Conservation (phyloP, 1,140 invertebrate genomes). For the Zaprionus taronus region DNA sequence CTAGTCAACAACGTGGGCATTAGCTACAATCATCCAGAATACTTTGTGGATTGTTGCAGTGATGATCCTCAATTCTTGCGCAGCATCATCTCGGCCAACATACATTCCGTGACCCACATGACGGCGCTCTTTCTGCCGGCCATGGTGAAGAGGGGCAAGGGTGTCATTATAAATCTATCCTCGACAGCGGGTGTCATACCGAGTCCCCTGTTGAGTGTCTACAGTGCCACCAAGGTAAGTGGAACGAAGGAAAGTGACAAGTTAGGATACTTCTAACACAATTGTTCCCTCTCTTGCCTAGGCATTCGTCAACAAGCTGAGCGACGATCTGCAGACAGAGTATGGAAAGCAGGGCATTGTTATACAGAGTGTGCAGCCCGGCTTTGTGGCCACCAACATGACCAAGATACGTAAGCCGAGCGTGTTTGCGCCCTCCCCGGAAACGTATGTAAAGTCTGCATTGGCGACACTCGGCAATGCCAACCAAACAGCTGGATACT, state of each 20-base stretch:
- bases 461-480: conserved; percentile 91
- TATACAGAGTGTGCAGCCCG: conserved; percentile 93
- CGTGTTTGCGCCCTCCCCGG: conserved; percentile 91
- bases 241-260: neutral
- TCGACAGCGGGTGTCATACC: conserved; percentile 93
- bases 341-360: conserved; percentile 91
- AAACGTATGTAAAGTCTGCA: conserved; percentile 91
- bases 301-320: conserved; percentile 95
- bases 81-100: conserved; percentile 90
- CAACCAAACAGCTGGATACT: conserved; percentile 91
- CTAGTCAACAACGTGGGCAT: conserved; percentile 98
- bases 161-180: conserved; percentile 96
- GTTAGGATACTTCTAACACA: neutral
- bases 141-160: conserved; percentile 94
- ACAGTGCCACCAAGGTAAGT: conserved; percentile 94
- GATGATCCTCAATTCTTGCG: conserved; percentile 85
- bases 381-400: conserved; percentile 97
- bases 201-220: conserved; percentile 93
- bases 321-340: conserved; percentile 91
- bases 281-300: conserved; percentile 46
- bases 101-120: conserved; percentile 92
- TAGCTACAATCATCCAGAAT: conserved; percentile 94
- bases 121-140: conserved; percentile 92
- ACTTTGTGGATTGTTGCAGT: conserved; percentile 90
- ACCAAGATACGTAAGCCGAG: conserved; percentile 92